phyloP scores from a whole-genome alignment of 2,888 invertebrate genomes.

The Drosophila longiperda region DNA sequence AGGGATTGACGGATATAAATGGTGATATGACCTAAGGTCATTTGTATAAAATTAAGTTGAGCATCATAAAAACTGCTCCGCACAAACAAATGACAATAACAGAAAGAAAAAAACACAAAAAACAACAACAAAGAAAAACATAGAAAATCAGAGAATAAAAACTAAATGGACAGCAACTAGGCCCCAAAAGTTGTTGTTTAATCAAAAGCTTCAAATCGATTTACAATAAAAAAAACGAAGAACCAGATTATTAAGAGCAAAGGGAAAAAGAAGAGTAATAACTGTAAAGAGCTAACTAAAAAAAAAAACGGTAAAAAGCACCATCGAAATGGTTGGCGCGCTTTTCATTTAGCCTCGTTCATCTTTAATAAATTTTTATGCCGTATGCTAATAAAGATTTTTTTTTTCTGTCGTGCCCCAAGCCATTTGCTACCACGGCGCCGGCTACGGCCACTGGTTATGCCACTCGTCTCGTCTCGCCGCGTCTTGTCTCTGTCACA shows the following conservation, averaged over 20 bases:
- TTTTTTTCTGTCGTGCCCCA: conserved; percentile 67
- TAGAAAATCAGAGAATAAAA: conserved; percentile 22
- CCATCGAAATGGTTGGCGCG: conserved; percentile 41
- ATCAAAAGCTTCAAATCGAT: conserved; percentile 79
- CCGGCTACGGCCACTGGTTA: conserved; percentile 16
- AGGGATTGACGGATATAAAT: conserved; percentile 81
- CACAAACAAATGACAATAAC: conserved; percentile 65
- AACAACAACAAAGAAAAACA: conserved; percentile 20
- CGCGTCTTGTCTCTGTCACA: background rate
- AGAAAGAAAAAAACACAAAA: conserved; percentile 20
- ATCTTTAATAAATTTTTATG: conserved; percentile 81
- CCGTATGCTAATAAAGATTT: conserved; percentile 81
- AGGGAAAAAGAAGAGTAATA: conserved; percentile 4
- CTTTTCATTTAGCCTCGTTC: conserved; percentile 65
- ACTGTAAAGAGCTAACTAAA: conserved; percentile 49
- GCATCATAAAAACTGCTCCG: conserved; percentile 70
- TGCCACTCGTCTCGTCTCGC: conserved; percentile 5
- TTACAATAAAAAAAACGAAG: conserved; percentile 66
- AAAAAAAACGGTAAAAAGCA: conserved; percentile 37
- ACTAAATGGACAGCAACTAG: conserved; percentile 61
- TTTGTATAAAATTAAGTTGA: conserved; percentile 81
- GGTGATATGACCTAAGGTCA: conserved; percentile 80
- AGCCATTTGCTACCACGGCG: conserved; percentile 60
- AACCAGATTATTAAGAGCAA: background rate
- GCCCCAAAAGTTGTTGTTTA: conserved; percentile 59